Evolutionary conservation across 2,797 vertebrate genomes (phyloP).

Genomic region (Tolypeutes matacus): DNA sequence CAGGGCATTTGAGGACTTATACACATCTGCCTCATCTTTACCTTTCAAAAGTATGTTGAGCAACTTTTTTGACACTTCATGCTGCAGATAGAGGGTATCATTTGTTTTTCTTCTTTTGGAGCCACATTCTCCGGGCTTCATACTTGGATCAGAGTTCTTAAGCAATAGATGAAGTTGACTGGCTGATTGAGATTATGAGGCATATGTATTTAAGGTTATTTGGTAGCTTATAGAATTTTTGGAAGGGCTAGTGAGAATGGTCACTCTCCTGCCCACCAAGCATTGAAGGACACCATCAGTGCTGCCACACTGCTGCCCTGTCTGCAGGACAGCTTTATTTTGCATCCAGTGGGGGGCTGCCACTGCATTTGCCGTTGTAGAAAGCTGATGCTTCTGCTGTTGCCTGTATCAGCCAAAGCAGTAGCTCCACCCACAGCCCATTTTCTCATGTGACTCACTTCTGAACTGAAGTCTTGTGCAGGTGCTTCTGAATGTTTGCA

Average conservation of each 20-base stretch:
- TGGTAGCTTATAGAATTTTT: background rate
- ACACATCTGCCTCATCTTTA: background rate
- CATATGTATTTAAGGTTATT: conserved; percentile 16
- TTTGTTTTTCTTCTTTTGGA: background rate
- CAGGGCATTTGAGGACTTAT: background rate
- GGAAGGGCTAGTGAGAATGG: background rate
- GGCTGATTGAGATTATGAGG: conserved; percentile 5
- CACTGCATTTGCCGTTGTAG: background rate
- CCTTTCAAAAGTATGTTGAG: background rate
- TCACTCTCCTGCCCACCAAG: background rate
- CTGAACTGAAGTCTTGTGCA: background rate
- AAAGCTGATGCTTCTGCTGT: background rate
- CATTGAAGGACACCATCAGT: background rate
- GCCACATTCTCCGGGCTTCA: background rate
- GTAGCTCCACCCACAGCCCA: background rate
- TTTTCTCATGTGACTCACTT: conserved; percentile 2
- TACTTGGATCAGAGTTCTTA: background rate
- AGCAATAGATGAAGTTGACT: background rate
- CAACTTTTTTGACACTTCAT: background rate
- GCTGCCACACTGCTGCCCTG: background rate
- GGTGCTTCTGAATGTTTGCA: background rate
- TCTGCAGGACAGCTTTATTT: background rate
- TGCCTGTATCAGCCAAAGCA: background rate
- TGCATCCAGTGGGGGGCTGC: background rate
- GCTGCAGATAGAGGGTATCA: background rate